A percentile compares a stretch with the other conserved stretches of the same genome.
Conservation (phyloP, 2,888 invertebrate genomes). For the Plagodis pulveraria region DNA sequence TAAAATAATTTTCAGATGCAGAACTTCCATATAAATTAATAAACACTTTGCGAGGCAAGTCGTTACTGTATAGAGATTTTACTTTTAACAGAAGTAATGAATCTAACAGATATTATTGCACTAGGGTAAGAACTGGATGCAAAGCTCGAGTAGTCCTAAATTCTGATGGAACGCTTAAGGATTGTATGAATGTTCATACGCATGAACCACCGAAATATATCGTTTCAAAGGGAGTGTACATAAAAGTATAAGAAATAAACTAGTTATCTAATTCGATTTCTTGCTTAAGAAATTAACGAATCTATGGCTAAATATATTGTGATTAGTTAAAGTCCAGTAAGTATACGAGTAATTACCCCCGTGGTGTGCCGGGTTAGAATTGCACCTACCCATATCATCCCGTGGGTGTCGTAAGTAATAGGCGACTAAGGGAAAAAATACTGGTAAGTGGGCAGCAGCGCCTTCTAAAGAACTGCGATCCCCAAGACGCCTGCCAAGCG, state of each 20-base stretch:
- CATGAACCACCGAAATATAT: slow-evolving; percentile 15
- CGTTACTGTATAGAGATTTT: slow-evolving; percentile 8
- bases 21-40: slow-evolving; percentile 1
- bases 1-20: neutral
- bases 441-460: no score
- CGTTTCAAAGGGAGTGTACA: neutral
- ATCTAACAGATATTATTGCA: slow-evolving; percentile 37
- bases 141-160: slow-evolving; percentile 38
- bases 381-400: no score
- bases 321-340: no score
- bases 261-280: no score
- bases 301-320: no score
- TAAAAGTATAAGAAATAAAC: slow-evolving; percentile 4
- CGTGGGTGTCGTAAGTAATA: no score
- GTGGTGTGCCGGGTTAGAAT: no score
- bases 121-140: slow-evolving; percentile 35
- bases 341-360: no score
- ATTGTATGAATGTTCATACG: slow-evolving; percentile 13
- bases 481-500: no score
- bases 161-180: slow-evolving; percentile 31
- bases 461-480: no score
- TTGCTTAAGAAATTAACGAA: no score
- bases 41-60: neutral
- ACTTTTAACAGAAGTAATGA: slow-evolving; percentile 8
- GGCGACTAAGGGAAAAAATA: no score